Evolutionary conservation across 2,797 vertebrate species (phyloP), one percentile per base, ranked within the genome.

Genomic region (Hoplostethus atlanticus): DNA sequence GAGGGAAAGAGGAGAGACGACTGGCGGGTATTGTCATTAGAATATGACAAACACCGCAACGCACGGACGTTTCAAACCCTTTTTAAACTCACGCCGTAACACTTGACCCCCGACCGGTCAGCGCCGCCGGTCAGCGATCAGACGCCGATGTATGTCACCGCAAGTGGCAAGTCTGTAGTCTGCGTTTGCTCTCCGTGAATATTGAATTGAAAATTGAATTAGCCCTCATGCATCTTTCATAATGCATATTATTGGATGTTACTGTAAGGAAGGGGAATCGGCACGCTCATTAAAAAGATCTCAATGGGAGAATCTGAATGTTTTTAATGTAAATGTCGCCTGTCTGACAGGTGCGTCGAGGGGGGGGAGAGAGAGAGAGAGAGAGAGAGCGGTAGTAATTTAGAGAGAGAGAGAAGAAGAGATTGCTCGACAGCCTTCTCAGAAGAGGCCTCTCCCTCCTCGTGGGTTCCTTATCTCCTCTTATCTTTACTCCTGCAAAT

Each of bases 261-360:
- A 83, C 69, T 47, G 84, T 85, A 84, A 74, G 76, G 77, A 78
- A 68, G 44, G 77, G 77, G 76, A 87, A 81, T 86, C 81, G 77
- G 78, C 61, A 65, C 63, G 68, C 84, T 90, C 86, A 92, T 93
- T 91, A 92, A 89, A 90, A 89, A 83, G 73, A 85, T 86, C 86
- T 87, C 87, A 86, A 64, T 89, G 78, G 87, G 71, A 78, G 76
- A 87, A 83, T 87, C 53, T 52, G 76, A 83, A 68, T 84, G 67
- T 87, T 85, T 88, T 89, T 80, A 87, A 91, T 90, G 86, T 85
- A 88, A 90, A 91, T 89, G 89, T 87, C 75, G 66, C 73, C 70
- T 87, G 85, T 86, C 76, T 91, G 91, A 92, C 91, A 91, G 91
- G 86, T 91, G 84, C 40, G 60, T 6, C 4, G 40, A 54, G 51